A percentile compares a stretch with the other conserved stretches of the same genome.
Evolutionary conservation across 2,888 invertebrate species (phyloP).

Genomic region (Zygothrica quintamaculata): DNA sequence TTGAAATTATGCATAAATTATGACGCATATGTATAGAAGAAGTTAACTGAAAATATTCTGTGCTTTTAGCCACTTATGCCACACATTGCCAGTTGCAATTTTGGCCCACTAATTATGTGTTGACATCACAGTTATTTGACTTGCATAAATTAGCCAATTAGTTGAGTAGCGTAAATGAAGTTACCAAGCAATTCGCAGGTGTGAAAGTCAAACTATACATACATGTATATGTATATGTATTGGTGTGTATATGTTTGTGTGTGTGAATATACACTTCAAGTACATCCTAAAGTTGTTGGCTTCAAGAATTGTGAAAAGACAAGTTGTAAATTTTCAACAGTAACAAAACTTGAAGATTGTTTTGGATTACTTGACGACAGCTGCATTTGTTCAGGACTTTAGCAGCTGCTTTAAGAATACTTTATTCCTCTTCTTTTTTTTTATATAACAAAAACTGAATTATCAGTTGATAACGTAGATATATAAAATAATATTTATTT

Average conservation of each 20-base stretch:
- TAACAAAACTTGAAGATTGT: conserved; percentile 22
- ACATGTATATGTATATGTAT: neutral
- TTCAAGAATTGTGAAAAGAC: conserved; percentile 4
- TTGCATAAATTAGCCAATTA: conserved; percentile 79
- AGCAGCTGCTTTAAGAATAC: too few species aligned
- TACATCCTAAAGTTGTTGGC: conserved; percentile 3
- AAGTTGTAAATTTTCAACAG: conserved; percentile 12
- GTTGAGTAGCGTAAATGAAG: conserved; percentile 70
- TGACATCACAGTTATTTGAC: conserved; percentile 79
- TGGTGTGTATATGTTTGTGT: conserved; percentile 3
- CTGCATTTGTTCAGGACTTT: neutral
- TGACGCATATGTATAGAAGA: neutral
- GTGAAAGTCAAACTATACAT: conserved; percentile 33
- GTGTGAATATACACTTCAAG: conserved; percentile 4
- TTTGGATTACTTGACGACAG: conserved; percentile 36
- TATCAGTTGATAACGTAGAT: too few species aligned
- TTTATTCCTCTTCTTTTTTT: too few species aligned
- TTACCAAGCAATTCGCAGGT: conserved; percentile 55
- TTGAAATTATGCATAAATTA: conserved; percentile 54
- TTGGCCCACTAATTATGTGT: conserved; percentile 73
- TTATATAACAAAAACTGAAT: too few species aligned
- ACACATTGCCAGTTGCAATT: conserved; percentile 34
- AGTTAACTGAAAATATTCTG: too few species aligned
- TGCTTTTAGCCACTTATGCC: conserved; percentile 5
- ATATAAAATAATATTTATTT: too few species aligned